Percentiles rank a stretch among this genome's conserved stretches.
Conservation (phyloP, 2,888 invertebrate genomes). For the Eristalis pertinax region DNA sequence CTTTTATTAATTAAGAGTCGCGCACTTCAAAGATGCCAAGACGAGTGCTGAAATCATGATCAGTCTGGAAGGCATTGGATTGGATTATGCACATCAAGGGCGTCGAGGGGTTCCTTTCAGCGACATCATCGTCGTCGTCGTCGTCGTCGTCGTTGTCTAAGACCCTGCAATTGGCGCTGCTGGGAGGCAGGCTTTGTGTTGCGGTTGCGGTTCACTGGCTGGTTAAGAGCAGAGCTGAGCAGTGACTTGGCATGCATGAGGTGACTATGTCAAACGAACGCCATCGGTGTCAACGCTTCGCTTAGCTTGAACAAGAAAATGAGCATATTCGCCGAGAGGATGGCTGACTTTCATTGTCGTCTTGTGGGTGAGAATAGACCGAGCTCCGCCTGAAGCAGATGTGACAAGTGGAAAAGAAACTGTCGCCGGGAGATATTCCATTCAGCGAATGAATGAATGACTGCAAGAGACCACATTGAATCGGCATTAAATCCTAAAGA, state of each 20-base stretch:
- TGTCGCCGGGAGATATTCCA: not conserved
- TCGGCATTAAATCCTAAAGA: not conserved
- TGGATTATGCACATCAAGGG: slow-evolving; percentile 34
- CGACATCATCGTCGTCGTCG: slow-evolving; percentile 2
- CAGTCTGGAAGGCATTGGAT: slow-evolving; percentile 24
- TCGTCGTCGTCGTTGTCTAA: not conserved
- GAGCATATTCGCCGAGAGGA: not conserved
- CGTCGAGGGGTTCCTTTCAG: slow-evolving; percentile 14
- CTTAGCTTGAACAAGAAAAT: not conserved
- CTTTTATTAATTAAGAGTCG: slow-evolving; percentile 38
- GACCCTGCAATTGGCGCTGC: not conserved
- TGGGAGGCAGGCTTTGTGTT: not conserved
- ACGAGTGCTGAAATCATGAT: slow-evolving; percentile 11
- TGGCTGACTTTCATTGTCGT: not conserved
- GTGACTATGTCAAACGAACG: slow-evolving; percentile 39
- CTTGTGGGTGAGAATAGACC: not conserved
- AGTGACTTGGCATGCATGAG: slow-evolving; percentile 13
- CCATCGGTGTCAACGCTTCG: not conserved
- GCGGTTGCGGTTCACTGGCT: slow-evolving; percentile 39
- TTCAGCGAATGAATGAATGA: not conserved
- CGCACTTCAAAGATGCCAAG: not conserved
- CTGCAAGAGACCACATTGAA: not conserved
- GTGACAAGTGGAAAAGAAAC: not conserved
- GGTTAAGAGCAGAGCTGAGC: not conserved
- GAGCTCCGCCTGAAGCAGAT: not conserved